A percentile compares a stretch with the other conserved stretches of the same genome.
Evolutionary conservation across 2,888 invertebrate species (phyloP).

Genomic region (Pristionchus arcanus): DNA sequence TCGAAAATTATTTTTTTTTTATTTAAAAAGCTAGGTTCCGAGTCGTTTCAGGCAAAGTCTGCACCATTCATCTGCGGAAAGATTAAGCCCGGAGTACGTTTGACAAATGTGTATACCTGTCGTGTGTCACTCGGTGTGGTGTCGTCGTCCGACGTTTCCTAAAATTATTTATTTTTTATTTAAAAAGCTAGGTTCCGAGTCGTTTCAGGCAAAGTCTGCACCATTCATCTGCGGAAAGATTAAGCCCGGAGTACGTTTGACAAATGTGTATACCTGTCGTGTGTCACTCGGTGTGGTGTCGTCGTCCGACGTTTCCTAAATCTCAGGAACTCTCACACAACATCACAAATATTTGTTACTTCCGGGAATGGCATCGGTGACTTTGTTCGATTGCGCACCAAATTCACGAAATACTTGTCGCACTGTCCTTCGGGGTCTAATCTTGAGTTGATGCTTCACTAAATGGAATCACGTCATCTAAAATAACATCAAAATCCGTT

Average conservation of each 20-base stretch:
- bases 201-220: slow-evolving; percentile 53
- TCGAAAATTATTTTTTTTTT: not conserved
- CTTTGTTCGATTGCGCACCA: not conserved
- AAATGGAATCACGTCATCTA: not conserved
- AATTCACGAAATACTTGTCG: not conserved
- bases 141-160: slow-evolving; percentile 31
- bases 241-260: slow-evolving; percentile 68
- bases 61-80: slow-evolving; percentile 67
- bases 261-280: slow-evolving; percentile 44
- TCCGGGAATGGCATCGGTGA: slow-evolving; percentile 26
- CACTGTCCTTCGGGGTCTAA: slow-evolving; percentile 15
- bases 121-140: slow-evolving; percentile 37
- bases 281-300: slow-evolving; percentile 30
- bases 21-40: not conserved
- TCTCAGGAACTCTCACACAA: not conserved
- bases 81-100: slow-evolving; percentile 69
- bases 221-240: slow-evolving; percentile 68
- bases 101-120: slow-evolving; percentile 39
- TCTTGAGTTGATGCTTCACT: slow-evolving; percentile 39
- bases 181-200: slow-evolving; percentile 1
- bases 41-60: slow-evolving; percentile 53
- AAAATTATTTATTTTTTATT: too few species aligned
- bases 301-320: slow-evolving; percentile 35
- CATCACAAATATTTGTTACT: not conserved
- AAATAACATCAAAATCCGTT: not conserved